Percentiles rank a stretch among this genome's conserved stretches.
Conservation (phyloP, 2,113 vertebrate genomes). For the Anarrhichthys ocellatus region DNA sequence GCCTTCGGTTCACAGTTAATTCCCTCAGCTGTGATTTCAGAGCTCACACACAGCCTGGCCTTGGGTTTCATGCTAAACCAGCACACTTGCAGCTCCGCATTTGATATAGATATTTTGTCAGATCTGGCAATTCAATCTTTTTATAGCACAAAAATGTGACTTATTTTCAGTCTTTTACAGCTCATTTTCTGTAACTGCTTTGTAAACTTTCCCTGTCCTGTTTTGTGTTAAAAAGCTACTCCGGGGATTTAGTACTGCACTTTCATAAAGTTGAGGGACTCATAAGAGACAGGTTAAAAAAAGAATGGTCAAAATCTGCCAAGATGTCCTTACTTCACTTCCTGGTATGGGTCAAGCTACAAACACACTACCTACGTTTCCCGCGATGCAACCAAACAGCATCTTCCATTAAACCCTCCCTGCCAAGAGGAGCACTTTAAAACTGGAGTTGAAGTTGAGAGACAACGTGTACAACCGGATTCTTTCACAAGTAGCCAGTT, state of each 20-base stretch:
- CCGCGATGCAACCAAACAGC: no score
- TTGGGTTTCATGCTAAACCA: constrained; percentile 32
- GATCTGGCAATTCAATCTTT: neutral
- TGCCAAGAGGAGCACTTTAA: no score
- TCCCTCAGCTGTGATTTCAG: constrained; percentile 52
- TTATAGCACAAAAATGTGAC: neutral
- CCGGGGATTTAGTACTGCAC: neutral
- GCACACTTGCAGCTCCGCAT: neutral
- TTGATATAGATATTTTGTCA: neutral
- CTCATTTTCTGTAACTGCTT: neutral
- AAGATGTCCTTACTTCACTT: neutral
- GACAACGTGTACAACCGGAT: neutral
- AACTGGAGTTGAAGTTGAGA: neutral
- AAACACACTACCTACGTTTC: no score
- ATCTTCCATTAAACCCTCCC: no score
- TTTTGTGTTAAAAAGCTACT: neutral
- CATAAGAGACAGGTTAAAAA: neutral
- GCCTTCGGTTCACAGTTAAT: constrained; percentile 32
- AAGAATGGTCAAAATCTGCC: neutral
- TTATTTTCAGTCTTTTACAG: neutral
- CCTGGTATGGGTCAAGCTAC: no score
- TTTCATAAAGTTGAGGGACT: neutral
- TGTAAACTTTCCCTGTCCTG: neutral
- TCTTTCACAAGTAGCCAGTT: neutral
- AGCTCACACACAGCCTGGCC: constrained; percentile 13